phyloP scores from a whole-genome alignment of 35 echinoderm and acorn worm species.

The Patiria miniata region DNA sequence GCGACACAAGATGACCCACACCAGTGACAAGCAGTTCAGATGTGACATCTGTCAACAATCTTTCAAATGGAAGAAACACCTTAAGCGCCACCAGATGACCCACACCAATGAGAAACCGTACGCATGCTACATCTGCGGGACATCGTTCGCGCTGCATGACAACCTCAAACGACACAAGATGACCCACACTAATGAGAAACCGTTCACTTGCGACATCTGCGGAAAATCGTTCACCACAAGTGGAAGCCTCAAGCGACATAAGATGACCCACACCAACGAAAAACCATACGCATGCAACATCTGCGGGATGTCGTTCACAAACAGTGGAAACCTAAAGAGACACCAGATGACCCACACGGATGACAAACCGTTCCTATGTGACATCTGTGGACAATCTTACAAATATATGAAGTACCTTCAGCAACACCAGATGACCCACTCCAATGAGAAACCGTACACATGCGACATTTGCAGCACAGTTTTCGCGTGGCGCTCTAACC shows the following conservation, averaged over 20 bases:
- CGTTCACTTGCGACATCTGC: too few relatives aligned
- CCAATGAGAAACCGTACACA: too few relatives aligned
- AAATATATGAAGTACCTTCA: not conserved
- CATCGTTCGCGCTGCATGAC: constrained; percentile 36
- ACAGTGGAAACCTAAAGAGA: not conserved
- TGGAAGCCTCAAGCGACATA: too few relatives aligned
- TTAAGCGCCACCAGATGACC: not conserved
- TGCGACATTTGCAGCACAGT: constrained; percentile 36
- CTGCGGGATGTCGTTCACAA: constrained; percentile 24
- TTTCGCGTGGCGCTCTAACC: too few relatives aligned
- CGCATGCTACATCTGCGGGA: too few relatives aligned
- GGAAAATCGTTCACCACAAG: too few relatives aligned
- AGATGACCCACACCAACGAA: constrained; percentile 45
- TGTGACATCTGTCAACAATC: too few relatives aligned
- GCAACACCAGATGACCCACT: constrained; percentile 11
- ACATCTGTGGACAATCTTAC: constrained; percentile 17
- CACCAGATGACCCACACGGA: constrained; percentile 12
- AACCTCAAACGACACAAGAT: too few relatives aligned
- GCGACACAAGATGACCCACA: too few relatives aligned
- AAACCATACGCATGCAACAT: constrained; percentile 40
- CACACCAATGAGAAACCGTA: constrained; percentile 19
- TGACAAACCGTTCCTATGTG: constrained; percentile 44
- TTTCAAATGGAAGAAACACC: not conserved
- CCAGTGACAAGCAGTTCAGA: too few relatives aligned
- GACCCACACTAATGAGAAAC: too few relatives aligned